Evolutionary conservation across 2,113 vertebrate genomes (phyloP).

Genomic region (Oostethus manadensis): DNA sequence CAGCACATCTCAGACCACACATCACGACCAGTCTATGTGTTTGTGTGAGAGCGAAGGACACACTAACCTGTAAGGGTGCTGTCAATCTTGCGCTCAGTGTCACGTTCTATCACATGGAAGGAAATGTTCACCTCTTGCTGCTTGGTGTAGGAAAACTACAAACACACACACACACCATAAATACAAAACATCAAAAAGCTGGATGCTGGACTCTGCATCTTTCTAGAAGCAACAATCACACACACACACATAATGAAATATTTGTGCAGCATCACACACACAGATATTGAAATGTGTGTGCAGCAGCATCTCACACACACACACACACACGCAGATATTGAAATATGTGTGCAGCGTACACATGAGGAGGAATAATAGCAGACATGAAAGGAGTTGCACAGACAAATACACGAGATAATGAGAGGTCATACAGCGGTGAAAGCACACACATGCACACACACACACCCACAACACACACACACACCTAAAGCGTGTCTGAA

Average conservation of each 20-base stretch:
- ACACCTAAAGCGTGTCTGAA: no score
- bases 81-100: constrained; percentile 80
- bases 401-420: no score
- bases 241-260: neutral
- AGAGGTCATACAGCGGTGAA: no score
- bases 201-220: neutral
- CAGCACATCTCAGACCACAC: neutral
- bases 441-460: no score
- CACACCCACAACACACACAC: no score
- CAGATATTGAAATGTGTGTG: no score
- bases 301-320: neutral
- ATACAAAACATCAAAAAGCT: neutral
- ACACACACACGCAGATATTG: no score
- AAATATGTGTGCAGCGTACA: no score
- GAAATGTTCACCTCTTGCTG: constrained; percentile 81
- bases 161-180: constrained; percentile 28
- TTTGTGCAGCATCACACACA: no score
- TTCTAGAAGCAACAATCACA: neutral
- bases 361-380: no score
- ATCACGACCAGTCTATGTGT: neutral
- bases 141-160: constrained; percentile 77
- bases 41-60: constrained; percentile 26
- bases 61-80: constrained; percentile 85
- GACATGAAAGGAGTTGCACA: no score
- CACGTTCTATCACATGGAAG: constrained; percentile 78